A percentile compares a stretch with the other conserved stretches of the same genome.
These are phyloP conservation scores for Lepisosteus oculatus DNA, from an alignment of 2,113 vertebrate species.

Conservation along the genomic window DNA sequence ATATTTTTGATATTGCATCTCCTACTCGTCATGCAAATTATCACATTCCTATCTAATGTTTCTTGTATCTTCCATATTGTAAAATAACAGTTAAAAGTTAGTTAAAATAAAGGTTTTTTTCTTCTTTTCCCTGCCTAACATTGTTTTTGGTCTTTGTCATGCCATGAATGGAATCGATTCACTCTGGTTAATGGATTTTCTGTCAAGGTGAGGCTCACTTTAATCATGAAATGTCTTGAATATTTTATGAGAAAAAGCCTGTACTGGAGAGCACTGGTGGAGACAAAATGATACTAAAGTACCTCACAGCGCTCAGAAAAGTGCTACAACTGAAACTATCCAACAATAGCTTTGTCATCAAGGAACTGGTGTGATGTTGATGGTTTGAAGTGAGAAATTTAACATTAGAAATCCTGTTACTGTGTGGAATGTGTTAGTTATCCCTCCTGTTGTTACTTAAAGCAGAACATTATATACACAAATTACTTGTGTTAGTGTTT, in stretches of 20 bases:
- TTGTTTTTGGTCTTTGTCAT: conserved; percentile 4
- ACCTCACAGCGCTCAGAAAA: not conserved
- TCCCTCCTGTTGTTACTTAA: too few species aligned
- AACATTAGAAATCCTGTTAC: not conserved
- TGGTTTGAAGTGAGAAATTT: not conserved
- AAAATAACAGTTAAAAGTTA: conserved; percentile 2
- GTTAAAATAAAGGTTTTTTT: not conserved
- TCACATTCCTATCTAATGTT: conserved; percentile 49
- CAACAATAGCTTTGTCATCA: not conserved
- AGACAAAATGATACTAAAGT: conserved; percentile 1
- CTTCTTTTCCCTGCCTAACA: conserved; percentile 17
- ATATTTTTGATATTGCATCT: conserved; percentile 15
- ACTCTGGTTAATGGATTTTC: conserved; percentile 59
- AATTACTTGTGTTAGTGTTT: too few species aligned
- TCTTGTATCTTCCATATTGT: conserved; percentile 59
- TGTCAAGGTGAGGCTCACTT: conserved; percentile 64
- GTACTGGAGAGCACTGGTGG: conserved; percentile 1
- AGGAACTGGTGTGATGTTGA: not conserved
- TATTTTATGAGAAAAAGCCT: conserved; percentile 60
- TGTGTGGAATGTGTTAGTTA: too few species aligned
- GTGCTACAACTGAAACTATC: not conserved
- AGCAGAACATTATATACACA: too few species aligned
- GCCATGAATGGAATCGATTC: conserved; percentile 7
- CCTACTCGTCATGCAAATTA: conserved; percentile 52
- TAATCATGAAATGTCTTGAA: conserved; percentile 66